These are phyloP conservation scores for Myathropa florea DNA, from an alignment of 2,888 invertebrate species.

Conservation along the genomic window DNA sequence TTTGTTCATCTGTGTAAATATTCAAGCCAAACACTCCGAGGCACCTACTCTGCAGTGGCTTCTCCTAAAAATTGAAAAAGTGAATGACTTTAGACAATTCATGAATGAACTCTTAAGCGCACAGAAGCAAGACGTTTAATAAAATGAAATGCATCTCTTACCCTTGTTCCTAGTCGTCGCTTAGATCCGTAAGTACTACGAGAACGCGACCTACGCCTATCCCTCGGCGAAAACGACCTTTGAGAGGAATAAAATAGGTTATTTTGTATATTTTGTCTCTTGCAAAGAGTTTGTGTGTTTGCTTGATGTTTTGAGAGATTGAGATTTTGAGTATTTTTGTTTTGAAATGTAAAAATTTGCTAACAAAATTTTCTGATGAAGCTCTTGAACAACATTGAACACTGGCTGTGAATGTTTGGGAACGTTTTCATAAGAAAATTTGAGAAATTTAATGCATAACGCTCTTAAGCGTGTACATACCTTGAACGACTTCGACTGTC, in stretches of 20 bases:
- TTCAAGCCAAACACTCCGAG: constrained; percentile 97
- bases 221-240: constrained; percentile 83
- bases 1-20: constrained; percentile 94
- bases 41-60: constrained; percentile 92
- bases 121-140: too few relatives aligned
- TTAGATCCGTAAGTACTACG: constrained; percentile 90
- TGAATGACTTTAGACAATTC: not conserved
- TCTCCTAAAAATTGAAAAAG: constrained; percentile 73
- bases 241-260: constrained; percentile 73
- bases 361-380: constrained; percentile 34
- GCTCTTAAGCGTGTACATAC: constrained; percentile 6
- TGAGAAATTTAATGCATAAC: not conserved
- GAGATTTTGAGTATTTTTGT: constrained; percentile 33
- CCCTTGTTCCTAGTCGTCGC: constrained; percentile 89
- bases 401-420: constrained; percentile 59
- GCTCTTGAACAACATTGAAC: constrained; percentile 51
- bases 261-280: constrained; percentile 58
- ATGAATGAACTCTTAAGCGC: too few relatives aligned
- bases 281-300: constrained; percentile 37
- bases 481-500: constrained; percentile 54
- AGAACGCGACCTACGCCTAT: constrained; percentile 85
- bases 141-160: too few relatives aligned
- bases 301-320: constrained; percentile 43
- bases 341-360: constrained; percentile 29
- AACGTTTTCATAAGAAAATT: constrained; percentile 31